Evolutionary conservation across 37 sponge, comb jelly and placozoan species (phyloP).

Genomic region (Corticium candelabrum): DNA sequence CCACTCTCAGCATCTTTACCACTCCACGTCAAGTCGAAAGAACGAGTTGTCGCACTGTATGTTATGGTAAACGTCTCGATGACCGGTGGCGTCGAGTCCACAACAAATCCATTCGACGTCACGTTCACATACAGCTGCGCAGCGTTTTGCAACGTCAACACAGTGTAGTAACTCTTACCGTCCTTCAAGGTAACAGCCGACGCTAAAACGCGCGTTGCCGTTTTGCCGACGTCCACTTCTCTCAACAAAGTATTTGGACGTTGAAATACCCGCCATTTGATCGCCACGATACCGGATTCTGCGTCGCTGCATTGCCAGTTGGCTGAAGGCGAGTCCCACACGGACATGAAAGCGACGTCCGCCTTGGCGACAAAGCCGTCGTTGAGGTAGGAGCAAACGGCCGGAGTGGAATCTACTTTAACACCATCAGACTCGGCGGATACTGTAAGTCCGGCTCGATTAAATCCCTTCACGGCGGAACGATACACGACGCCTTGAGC

Average conservation of each 20-base stretch:
- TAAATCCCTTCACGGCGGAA: not conserved
- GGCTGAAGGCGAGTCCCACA: not conserved
- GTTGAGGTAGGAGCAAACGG: not conserved
- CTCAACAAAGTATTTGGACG: not conserved
- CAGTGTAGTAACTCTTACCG: not conserved
- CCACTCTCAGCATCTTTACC: not conserved
- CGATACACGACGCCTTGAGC: not conserved
- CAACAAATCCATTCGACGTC: not conserved
- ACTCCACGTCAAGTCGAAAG: not conserved
- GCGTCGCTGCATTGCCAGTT: slow-evolving; percentile 2
- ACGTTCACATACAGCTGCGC: not conserved
- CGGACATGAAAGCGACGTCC: not conserved
- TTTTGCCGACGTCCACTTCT: not conserved
- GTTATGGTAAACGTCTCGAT: not conserved
- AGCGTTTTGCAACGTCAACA: not conserved
- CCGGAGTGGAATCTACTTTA: not conserved
- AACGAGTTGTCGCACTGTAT: not conserved
- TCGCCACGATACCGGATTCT: not conserved
- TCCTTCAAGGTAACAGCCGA: not conserved
- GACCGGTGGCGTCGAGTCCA: not conserved
- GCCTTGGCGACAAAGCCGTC: not conserved
- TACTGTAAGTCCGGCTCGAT: not conserved
- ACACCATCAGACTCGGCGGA: not conserved
- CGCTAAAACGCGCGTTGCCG: not conserved
- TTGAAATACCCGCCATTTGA: not conserved